These are phyloP conservation scores for Megaceryle maxima DNA, from an alignment of 2,113 vertebrate genomes.

Conservation along the genomic window DNA sequence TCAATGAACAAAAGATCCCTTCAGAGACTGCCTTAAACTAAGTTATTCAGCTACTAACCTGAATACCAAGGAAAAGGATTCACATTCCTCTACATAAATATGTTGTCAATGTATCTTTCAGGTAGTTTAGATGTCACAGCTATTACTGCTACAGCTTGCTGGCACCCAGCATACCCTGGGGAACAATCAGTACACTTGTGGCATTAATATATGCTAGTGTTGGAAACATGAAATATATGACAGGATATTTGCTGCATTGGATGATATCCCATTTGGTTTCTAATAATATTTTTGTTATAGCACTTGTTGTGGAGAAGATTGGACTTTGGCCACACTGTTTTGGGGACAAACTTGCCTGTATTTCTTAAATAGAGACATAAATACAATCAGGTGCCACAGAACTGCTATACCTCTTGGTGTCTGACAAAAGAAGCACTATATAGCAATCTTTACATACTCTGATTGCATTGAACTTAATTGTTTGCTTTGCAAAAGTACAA, in stretches of 20 bases:
- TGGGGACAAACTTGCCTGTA: neutral
- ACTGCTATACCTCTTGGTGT: neutral
- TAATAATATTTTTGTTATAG: neutral
- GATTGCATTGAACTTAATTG: neutral
- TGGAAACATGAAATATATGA: neutral
- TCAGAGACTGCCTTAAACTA: neutral
- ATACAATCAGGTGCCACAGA: neutral
- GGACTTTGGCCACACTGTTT: neutral
- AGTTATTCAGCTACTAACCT: neutral
- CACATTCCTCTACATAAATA: neutral
- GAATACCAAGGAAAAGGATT: neutral
- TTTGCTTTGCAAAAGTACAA: neutral
- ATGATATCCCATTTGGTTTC: neutral
- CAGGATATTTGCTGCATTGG: neutral
- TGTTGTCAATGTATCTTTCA: neutral
- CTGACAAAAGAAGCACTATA: neutral
- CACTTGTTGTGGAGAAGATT: fast-evolving
- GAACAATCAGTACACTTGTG: neutral
- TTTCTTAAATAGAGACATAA: neutral
- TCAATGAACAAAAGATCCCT: neutral
- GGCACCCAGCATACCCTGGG: neutral
- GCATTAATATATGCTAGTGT: neutral
- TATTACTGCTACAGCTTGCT: neutral
- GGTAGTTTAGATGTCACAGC: neutral
- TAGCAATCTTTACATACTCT: neutral